Base-by-base conservation (phyloP, 2,113 vertebrate species). In the Prinia subflava region DNA sequence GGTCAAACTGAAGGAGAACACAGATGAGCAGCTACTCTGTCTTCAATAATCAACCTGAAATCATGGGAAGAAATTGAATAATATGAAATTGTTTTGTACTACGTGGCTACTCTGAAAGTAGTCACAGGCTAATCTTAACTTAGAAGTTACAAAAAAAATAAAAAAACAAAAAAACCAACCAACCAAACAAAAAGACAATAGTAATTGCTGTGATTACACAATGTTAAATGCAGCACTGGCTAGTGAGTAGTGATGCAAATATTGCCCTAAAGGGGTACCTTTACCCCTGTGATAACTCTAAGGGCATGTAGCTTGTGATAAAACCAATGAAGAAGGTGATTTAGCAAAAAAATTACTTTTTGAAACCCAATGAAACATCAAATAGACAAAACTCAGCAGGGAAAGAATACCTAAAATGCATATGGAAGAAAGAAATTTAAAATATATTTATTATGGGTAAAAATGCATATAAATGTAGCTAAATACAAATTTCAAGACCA, bases 351-450 rank as follows among this genome's bases (percentile, higher is more conserved):
- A 30, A 3, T 1, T 11, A 37, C 3, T 21, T 89, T 77, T 55
- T 60, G 15, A 76, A 75, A 13, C 3, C 14, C 9, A 15, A 2
- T 4, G 22, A 74, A 22, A 1, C 2, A 30, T 37, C 0, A 0
- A 56, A 46, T 11, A 75, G 2, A 10, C 15, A 79, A 90, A 90
- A 46, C 13, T 49, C n/a, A 13, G 2, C 7, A 23, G 6, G 6
- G 14, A 82, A 84, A n/a, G 15, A 80, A 33, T 57, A 80, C 41
- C 9, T 30, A 23, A 90, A 70, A 46, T 6, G 22, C 2, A 22
- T 7, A 44, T 0, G 2, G 16, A 24, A 63, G 12, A 24, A 70
- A 79, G 3, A 73, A 31, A 65, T 33, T 19, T 31, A 2, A 42
- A 37, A 24, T 27, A 52, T 7, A 23, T 3, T 8, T 33, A 6